These are phyloP conservation scores for Campoletis sonorensis DNA, from an alignment of 1,140 invertebrate genomes.

Conservation along the genomic window DNA sequence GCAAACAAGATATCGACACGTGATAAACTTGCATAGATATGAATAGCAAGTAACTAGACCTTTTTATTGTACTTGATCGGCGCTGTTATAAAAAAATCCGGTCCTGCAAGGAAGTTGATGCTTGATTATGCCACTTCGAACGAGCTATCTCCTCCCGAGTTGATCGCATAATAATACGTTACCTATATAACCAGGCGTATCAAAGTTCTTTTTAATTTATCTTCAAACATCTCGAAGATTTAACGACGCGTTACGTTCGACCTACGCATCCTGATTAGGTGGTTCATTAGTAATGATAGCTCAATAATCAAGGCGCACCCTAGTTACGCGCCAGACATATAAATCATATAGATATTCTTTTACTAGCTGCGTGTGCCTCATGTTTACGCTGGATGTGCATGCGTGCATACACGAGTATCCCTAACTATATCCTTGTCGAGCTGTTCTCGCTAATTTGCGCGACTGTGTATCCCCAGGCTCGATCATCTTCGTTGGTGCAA, in stretches of 20 bases:
- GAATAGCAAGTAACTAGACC: not conserved
- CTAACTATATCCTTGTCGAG: conserved; percentile 60
- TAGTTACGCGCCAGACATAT: conserved; percentile 62
- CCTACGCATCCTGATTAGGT: conserved; percentile 60
- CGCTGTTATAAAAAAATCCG: not conserved
- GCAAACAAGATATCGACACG: not conserved
- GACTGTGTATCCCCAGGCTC: conserved; percentile 49
- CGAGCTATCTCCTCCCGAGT: not conserved
- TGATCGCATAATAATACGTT: conserved; percentile 24
- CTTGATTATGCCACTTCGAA: conserved; percentile 16
- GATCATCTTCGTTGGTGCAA: conserved; percentile 17
- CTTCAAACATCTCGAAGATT: conserved; percentile 19
- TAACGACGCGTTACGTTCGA: conserved; percentile 36
- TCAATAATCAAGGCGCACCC: conserved; percentile 63
- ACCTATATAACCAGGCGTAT: not conserved
- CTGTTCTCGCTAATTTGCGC: conserved; percentile 63
- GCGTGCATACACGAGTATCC: conserved; percentile 54
- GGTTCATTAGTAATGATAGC: conserved; percentile 67
- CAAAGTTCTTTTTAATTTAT: conserved; percentile 19
- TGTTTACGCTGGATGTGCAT: conserved; percentile 19
- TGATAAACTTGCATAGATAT: not conserved
- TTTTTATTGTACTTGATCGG: not conserved
- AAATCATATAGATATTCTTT: conserved; percentile 60
- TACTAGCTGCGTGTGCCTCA: conserved; percentile 33
- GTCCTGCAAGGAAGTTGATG: conserved; percentile 11